Evolutionary conservation across 2,888 invertebrate species (phyloP).

Genomic region (Zootermopsis nevadensis): DNA sequence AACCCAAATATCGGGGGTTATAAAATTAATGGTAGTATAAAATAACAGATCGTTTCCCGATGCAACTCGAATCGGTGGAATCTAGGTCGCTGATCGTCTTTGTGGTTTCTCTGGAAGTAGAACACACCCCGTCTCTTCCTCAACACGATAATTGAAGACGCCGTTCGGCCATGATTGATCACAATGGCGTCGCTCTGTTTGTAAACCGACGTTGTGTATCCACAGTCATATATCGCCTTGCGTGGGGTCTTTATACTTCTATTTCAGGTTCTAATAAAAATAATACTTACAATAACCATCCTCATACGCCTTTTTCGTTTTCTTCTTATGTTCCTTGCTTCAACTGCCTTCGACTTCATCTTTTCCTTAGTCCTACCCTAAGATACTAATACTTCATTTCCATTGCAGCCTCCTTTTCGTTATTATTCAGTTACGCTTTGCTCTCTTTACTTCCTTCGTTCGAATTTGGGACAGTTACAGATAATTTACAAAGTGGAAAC

Average conservation of each 20-base stretch:
- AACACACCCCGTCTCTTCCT: slow-evolving; percentile 1
- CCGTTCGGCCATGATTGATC: slow-evolving; percentile 29
- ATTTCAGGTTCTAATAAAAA: no score
- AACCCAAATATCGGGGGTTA: not conserved
- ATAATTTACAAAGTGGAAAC: no score
- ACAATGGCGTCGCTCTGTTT: not conserved
- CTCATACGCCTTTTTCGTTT: no score
- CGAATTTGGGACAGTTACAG: no score
- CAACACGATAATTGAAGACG: slow-evolving; percentile 27
- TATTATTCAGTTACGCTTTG: no score
- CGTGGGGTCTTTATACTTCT: not conserved
- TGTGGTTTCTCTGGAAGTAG: slow-evolving; percentile 30
- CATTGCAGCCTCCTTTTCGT: no score
- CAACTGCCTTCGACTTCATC: no score
- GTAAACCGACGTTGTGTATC: not conserved
- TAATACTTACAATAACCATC: no score
- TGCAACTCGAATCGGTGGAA: slow-evolving; percentile 25
- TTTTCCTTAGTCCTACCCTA: no score
- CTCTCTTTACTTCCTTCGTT: no score
- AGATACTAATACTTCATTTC: no score
- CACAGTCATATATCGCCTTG: not conserved
- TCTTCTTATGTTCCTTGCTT: no score
- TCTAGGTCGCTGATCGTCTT: slow-evolving; percentile 36
- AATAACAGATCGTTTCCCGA: not conserved
- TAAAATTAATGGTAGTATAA: slow-evolving; percentile 22